Evolutionary conservation across 1,140 invertebrate species (phyloP).

Genomic region (Tetragonula clypearis): DNA sequence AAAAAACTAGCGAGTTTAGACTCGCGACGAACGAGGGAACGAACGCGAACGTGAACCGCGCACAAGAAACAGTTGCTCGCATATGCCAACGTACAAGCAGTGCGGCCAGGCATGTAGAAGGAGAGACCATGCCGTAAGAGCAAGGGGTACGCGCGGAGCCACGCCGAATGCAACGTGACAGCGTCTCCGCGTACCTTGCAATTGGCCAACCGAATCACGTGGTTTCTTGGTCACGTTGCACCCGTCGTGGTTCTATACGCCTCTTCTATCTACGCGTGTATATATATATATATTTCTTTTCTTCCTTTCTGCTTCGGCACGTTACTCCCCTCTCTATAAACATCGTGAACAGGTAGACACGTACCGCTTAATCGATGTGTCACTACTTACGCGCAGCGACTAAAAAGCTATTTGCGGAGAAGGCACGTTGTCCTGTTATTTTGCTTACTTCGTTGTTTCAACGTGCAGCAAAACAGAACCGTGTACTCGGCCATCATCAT

Average conservation of each 20-base stretch:
- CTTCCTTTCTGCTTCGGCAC: not conserved
- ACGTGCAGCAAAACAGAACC: not conserved
- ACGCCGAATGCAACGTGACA: conserved; percentile 77
- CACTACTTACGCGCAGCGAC: not conserved
- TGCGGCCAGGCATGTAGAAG: conserved; percentile 25
- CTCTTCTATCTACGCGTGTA: not conserved
- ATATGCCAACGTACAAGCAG: conserved; percentile 53
- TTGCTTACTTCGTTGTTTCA: not conserved
- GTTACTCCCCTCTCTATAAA: too few relatives aligned
- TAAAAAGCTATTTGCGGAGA: not conserved
- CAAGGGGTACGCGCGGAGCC: conserved; percentile 62
- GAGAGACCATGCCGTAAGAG: conserved; percentile 67
- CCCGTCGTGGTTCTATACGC: conserved; percentile 73
- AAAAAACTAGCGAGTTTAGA: not conserved
- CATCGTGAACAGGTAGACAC: not conserved
- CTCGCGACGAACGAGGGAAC: not conserved
- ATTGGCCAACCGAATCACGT: conserved; percentile 68
- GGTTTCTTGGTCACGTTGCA: conserved; percentile 80
- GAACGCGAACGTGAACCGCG: not conserved
- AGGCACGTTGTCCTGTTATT: not conserved
- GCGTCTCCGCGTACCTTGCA: conserved; percentile 61
- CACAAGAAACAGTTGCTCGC: conserved; percentile 42
- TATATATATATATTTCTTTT: not conserved
- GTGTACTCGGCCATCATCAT: not conserved
- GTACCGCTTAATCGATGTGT: not conserved